phyloP scores from a whole-genome alignment of 2,888 invertebrate species.

The Callyntrura guangdongensis region DNA sequence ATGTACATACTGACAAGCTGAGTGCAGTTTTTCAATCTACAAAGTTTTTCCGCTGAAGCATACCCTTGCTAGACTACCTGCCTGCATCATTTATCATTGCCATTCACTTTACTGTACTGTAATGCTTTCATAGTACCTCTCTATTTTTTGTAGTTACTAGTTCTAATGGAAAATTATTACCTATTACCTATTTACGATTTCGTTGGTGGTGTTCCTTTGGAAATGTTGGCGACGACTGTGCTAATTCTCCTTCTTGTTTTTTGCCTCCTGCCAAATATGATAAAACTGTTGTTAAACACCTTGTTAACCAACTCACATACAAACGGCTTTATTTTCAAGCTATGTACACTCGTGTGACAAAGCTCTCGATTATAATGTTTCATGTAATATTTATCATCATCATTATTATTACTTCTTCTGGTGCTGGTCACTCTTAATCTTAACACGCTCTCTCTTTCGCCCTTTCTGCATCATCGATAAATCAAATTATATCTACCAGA shows the following conservation, averaged over 20 bases:
- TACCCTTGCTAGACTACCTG: no score
- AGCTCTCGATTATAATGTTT: background rate
- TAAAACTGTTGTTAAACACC: background rate
- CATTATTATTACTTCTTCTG: conserved; percentile 4
- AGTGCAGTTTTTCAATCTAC: no score
- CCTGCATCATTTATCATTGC: no score
- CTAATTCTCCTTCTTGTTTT: background rate
- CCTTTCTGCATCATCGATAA: background rate
- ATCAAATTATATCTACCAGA: conserved; percentile 47
- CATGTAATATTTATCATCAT: conserved; percentile 1
- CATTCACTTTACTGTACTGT: no score
- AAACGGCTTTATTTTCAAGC: background rate
- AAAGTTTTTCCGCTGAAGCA: no score
- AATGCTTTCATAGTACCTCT: no score
- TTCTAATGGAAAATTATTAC: no score
- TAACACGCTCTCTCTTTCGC: background rate
- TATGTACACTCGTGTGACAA: background rate
- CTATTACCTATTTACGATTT: no score
- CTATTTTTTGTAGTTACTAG: no score
- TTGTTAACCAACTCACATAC: background rate
- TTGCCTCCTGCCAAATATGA: background rate
- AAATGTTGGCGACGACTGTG: no score
- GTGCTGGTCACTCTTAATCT: conserved; percentile 36
- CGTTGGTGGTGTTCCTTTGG: no score
- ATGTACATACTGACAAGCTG: no score